A percentile compares a stretch with the other conserved stretches of the same genome.
Evolutionary conservation across 2,113 vertebrate genomes (phyloP).

Genomic region (Heloderma charlesbogerti): DNA sequence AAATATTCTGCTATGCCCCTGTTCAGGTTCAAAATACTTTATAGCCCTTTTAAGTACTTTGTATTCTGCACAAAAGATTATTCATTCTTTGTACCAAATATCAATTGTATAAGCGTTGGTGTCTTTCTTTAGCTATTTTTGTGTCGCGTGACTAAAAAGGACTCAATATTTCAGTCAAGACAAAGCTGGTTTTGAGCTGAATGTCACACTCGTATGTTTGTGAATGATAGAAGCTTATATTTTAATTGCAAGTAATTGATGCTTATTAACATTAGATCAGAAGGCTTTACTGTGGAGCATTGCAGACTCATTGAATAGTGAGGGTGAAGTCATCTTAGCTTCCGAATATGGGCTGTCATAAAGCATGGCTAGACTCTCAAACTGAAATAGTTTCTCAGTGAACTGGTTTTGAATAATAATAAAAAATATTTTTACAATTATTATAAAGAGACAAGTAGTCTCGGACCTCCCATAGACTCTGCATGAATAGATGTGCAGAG

Average conservation of each 20-base stretch:
- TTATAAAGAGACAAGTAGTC: not conserved
- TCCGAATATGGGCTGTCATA: not conserved
- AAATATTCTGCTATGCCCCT: not conserved
- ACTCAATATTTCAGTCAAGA: not conserved
- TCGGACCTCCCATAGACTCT: too few species aligned
- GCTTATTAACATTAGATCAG: not conserved
- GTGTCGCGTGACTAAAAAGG: not conserved
- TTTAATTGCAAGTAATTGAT: slow-evolving; percentile 1
- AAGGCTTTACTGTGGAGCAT: not conserved
- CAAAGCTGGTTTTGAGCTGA: not conserved
- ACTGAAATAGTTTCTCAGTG: not conserved
- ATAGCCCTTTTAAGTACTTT: not conserved
- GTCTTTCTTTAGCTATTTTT: not conserved
- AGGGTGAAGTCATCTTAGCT: not conserved
- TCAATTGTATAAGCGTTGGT: not conserved
- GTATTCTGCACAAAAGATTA: not conserved
- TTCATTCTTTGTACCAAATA: not conserved
- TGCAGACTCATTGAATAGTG: not conserved
- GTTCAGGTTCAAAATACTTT: not conserved
- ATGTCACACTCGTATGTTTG: not conserved
- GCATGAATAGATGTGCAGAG: too few species aligned
- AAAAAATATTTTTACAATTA: not conserved
- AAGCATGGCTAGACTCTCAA: not conserved
- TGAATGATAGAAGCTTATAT: not conserved
- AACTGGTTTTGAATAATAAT: not conserved